phyloP scores from a whole-genome alignment of 1,140 invertebrate species.

The Cylas formicarius region DNA sequence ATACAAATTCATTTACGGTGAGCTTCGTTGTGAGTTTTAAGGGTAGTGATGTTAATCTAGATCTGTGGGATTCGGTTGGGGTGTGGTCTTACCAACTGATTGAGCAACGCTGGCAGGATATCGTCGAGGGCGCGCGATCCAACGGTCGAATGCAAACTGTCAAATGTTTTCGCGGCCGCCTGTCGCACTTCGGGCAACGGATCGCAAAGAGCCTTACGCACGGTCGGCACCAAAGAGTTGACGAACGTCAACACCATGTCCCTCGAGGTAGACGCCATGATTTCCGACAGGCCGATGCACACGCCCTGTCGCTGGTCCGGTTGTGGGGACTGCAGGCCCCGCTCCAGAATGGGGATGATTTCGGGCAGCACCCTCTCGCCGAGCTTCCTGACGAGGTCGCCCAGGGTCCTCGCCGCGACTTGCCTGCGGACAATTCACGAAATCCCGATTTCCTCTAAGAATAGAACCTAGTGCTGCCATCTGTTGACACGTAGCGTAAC shows the following conservation, averaged over 20 bases:
- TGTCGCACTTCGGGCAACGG: constrained; percentile 84
- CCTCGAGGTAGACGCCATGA: constrained; percentile 91
- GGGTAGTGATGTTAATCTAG: no score
- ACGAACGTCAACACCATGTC: constrained; percentile 93
- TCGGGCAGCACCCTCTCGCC: constrained; percentile 96
- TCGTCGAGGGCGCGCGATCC: constrained; percentile 94
- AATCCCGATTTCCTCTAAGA: no score
- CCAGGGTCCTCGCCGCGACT: constrained; percentile 90
- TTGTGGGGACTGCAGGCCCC: constrained; percentile 82
- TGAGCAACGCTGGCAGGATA: constrained; percentile 86
- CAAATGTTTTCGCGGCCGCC: constrained; percentile 95
- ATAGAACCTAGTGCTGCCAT: no score
- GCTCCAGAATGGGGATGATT: constrained; percentile 95
- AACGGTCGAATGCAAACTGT: constrained; percentile 89
- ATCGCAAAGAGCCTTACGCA: constrained; percentile 88
- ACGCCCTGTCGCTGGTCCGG: constrained; percentile 95
- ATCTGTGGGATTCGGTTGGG: neutral
- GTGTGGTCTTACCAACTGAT: constrained; percentile 55
- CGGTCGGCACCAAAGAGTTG: constrained; percentile 95
- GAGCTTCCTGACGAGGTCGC: constrained; percentile 94
- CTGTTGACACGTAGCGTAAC: no score
- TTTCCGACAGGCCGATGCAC: constrained; percentile 96
- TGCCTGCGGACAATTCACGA: constrained; percentile 64
- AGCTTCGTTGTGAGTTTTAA: no score
- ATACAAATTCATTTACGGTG: no score